Conservation (phyloP, 1,140 invertebrate genomes). For the Chironomus striatipennis region DNA sequence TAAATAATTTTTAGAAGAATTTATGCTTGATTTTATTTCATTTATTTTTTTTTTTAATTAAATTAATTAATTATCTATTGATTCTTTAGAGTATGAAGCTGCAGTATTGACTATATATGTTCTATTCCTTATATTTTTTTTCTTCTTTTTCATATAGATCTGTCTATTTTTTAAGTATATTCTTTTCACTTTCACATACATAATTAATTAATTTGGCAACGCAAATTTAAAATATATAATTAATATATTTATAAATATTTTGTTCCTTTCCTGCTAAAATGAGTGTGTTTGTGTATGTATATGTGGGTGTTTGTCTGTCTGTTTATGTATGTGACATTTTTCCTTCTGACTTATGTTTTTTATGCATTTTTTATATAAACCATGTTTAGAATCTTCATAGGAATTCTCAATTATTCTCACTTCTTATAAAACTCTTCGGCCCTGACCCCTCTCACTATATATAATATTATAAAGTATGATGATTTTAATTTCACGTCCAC, state of each 20-base stretch:
- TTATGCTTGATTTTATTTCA: no score
- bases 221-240: conserved; percentile 10
- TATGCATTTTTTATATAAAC: no score
- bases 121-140: not conserved
- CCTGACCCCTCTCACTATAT: no score
- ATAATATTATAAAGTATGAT: not conserved
- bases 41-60: no score
- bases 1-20: no score
- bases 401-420: not conserved
- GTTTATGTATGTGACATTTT: not conserved
- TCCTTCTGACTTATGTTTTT: no score
- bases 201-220: not conserved
- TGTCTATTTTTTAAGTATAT: not conserved
- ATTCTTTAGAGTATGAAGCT: conserved; percentile 1
- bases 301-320: not conserved
- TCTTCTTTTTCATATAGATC: not conserved
- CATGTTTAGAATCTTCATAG: not conserved
- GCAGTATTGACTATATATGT: conserved; percentile 1
- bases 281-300: not conserved
- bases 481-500: not conserved
- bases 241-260: conserved; percentile 13
- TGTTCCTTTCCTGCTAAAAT: not conserved
- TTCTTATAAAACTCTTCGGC: no score
- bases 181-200: not conserved
- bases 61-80: not conserved